phyloP scores from a whole-genome alignment of 2,888 invertebrate genomes.

The Atethmia centrago region DNA sequence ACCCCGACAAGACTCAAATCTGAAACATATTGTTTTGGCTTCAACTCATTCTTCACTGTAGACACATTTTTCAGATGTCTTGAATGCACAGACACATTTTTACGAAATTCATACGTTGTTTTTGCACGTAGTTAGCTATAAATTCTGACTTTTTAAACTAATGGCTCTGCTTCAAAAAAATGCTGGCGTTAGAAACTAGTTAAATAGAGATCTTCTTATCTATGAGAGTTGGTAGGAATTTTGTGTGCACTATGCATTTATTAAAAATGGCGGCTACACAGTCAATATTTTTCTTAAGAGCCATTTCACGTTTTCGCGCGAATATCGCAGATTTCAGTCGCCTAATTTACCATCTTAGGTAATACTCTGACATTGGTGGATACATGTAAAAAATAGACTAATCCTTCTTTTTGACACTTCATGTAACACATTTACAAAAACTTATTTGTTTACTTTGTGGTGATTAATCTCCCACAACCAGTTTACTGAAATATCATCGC shows the following conservation, averaged over 20 bases:
- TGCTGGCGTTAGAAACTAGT: conserved; percentile 26
- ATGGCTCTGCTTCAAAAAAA: conserved; percentile 8
- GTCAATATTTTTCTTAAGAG: background rate
- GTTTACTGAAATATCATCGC: too few species aligned
- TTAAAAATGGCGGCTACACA: background rate
- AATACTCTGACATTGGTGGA: too few species aligned
- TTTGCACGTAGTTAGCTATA: conserved; percentile 40
- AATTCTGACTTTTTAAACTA: conserved; percentile 34
- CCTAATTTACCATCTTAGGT: too few species aligned
- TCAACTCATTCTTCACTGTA: conserved; percentile 42
- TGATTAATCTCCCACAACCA: too few species aligned
- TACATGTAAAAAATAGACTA: too few species aligned
- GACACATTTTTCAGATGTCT: conserved; percentile 52
- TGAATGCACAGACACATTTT: conserved; percentile 55
- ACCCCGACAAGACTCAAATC: conserved; percentile 26
- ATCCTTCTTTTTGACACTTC: too few species aligned
- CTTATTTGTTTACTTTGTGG: too few species aligned
- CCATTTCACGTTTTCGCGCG: too few species aligned
- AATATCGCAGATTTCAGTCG: too few species aligned
- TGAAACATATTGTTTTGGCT: conserved; percentile 55
- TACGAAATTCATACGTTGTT: conserved; percentile 41
- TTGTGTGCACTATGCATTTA: background rate
- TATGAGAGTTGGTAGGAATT: background rate
- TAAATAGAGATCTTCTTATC: conserved; percentile 5
- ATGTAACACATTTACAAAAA: too few species aligned